Evolutionary conservation across 2,113 vertebrate genomes (phyloP).

Genomic region (Pygoscelis antarcticus): DNA sequence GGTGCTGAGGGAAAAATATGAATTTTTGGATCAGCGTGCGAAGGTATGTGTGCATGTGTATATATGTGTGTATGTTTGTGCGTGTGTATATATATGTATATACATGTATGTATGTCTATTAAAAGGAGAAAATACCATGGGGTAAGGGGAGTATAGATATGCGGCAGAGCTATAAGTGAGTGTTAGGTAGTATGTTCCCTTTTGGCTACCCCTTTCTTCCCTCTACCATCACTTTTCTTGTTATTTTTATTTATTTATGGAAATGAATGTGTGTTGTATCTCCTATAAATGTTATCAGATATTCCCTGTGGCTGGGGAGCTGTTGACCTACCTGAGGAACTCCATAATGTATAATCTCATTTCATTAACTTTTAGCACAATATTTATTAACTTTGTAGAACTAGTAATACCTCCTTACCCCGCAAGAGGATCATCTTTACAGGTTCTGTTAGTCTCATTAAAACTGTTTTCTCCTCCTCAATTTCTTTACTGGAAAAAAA

Average conservation of each 20-base stretch:
- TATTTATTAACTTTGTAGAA: slow-evolving; percentile 18
- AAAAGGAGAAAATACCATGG: background rate
- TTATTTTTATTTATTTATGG: slow-evolving; percentile 58
- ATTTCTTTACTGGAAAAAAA: background rate
- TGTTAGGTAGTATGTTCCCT: background rate
- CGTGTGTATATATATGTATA: slow-evolving; percentile 23
- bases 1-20: background rate
- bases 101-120: slow-evolving; percentile 7
- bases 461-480: background rate
- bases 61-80: background rate
- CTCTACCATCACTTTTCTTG: background rate
- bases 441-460: background rate
- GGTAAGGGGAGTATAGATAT: background rate
- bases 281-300: background rate
- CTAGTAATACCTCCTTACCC: background rate
- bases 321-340: slow-evolving; percentile 15
- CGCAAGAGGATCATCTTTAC: background rate
- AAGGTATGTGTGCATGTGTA: background rate
- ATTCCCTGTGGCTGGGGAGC: background rate
- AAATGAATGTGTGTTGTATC: slow-evolving; percentile 4
- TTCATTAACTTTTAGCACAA: slow-evolving; percentile 19
- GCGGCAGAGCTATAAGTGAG: background rate
- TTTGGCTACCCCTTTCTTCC: slow-evolving; percentile 4
- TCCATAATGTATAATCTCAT: background rate
- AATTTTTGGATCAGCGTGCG: rapidly evolving